Conservation (phyloP, 2,888 invertebrate species). For the Pycnomerus fuliginosus region DNA sequence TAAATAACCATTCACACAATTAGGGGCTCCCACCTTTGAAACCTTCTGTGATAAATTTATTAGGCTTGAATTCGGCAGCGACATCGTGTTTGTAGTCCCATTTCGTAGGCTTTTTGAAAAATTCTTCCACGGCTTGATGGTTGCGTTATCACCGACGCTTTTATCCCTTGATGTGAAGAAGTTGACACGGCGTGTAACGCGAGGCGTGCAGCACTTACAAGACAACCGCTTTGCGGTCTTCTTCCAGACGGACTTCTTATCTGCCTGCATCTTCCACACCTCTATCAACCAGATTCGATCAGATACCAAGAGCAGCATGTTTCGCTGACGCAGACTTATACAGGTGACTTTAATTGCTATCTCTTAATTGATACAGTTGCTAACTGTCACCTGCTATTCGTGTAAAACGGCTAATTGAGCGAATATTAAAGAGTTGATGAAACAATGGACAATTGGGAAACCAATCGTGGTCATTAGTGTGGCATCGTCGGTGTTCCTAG, state of each 20-base stretch:
- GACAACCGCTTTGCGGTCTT: constrained; percentile 18
- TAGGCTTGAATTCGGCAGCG: constrained; percentile 36
- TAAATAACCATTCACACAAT: too few species aligned
- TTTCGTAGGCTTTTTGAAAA: too few species aligned
- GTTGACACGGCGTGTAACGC: constrained; percentile 35
- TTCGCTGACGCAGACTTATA: constrained; percentile 5
- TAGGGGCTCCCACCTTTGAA: too few species aligned
- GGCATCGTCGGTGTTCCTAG: too few species aligned
- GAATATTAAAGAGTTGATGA: too few species aligned
- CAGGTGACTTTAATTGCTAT: constrained; percentile 20
- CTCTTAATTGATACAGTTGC: constrained; percentile 18
- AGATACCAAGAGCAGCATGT: constrained; percentile 19
- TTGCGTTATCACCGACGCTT: too few species aligned
- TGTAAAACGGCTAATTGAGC: constrained; percentile 7
- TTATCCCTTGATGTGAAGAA: constrained; percentile 35
- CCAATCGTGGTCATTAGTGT: too few species aligned
- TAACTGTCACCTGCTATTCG: constrained; percentile 18
- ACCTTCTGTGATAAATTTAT: too few species aligned
- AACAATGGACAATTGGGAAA: too few species aligned
- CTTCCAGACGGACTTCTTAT: constrained; percentile 16
- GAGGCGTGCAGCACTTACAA: constrained; percentile 18
- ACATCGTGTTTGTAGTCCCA: constrained; percentile 25
- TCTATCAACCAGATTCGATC: constrained; percentile 20
- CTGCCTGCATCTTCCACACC: constrained; percentile 19
- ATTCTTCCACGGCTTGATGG: too few species aligned